Base-by-base conservation (phyloP, 2,113 vertebrate species). In the Rhinogobius similis region DNA sequence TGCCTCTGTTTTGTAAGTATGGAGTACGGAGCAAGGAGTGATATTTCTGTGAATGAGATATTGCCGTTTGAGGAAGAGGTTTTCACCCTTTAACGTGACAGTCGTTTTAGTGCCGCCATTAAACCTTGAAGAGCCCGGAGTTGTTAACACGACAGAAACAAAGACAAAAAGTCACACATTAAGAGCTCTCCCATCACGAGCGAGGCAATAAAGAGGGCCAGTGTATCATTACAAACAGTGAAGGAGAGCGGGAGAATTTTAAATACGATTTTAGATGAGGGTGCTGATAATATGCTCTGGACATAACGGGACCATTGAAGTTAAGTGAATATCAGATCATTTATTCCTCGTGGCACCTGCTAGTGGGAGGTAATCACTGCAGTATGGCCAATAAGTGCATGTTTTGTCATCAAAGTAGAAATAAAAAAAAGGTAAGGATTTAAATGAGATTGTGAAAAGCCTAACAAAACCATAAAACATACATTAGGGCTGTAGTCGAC, bases 71-170 rank as follows among this genome's bases (percentile, higher is more conserved):
- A 77, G 78, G 52, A 52, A 48, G 76, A 70, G 73, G 56, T 67
- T 72, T 73, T 75, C 14, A 24, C 70, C 67, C 72, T 58, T 87
- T 62, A 71, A 76, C 72, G 75, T 82, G 75, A 78, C 81, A 74
- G 70, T 43, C 59, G n/a, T 71, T 90, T 90, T 86, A 90, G 73
- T 76, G 76, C 44, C 56, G 63, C 75, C 66, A 78, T 82, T 88
- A 86, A 87, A 87, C 58, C 53, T 38, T 32, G 50, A 82, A 87
- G 78, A 82, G 76, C 68, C 76, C 69, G 24, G 41, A 68, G 79
- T 76, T 86, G 81, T 87, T 87, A 89, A 88, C 75, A 79, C 68
- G 61, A 76, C 70, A 67, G 65, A 75, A 67, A 79, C 70, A 77
- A 73, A 78, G 59, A 65, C 58, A 53, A 50, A 73, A 18, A 70